Percentiles rank a stretch among this genome's conserved stretches.
These are phyloP conservation scores for Nothocercus nigrocapillus DNA, from an alignment of 2,113 vertebrate species.

Conservation along the genomic window DNA sequence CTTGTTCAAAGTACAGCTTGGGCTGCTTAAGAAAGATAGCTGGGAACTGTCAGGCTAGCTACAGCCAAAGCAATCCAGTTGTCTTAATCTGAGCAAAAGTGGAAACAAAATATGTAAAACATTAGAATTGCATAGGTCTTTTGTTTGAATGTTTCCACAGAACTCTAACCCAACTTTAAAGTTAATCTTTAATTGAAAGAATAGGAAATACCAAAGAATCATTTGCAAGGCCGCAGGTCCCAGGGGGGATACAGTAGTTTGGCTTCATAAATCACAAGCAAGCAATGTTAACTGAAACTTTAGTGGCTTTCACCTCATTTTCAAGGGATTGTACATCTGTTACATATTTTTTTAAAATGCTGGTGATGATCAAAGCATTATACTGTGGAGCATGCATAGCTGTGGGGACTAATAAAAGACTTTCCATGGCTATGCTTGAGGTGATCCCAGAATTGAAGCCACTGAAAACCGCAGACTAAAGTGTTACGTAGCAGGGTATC, in stretches of 20 bases:
- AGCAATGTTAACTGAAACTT: background rate
- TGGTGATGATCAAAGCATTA: background rate
- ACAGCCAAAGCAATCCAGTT: background rate
- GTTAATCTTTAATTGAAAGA: slow-evolving; percentile 55
- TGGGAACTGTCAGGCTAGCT: background rate
- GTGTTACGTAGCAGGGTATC: background rate
- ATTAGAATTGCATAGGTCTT: background rate
- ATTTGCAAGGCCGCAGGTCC: slow-evolving; percentile 41
- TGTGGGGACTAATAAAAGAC: background rate
- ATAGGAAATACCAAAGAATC: slow-evolving; percentile 22
- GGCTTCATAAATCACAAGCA: slow-evolving; percentile 20
- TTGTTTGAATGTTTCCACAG: slow-evolving; percentile 21
- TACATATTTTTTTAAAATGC: background rate
- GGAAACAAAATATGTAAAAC: slow-evolving; percentile 24
- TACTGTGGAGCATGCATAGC: background rate
- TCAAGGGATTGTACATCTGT: background rate
- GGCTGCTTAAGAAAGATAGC: background rate
- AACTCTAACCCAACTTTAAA: slow-evolving; percentile 16
- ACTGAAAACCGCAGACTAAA: background rate
- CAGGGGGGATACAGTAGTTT: background rate
- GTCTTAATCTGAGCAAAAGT: background rate
- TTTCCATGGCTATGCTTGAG: background rate
- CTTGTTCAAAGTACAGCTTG: background rate
- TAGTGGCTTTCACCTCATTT: slow-evolving; percentile 16
- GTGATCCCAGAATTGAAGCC: background rate